Evolutionary conservation across 2,888 invertebrate species (phyloP).

Genomic region (Emmelina monodactyla): DNA sequence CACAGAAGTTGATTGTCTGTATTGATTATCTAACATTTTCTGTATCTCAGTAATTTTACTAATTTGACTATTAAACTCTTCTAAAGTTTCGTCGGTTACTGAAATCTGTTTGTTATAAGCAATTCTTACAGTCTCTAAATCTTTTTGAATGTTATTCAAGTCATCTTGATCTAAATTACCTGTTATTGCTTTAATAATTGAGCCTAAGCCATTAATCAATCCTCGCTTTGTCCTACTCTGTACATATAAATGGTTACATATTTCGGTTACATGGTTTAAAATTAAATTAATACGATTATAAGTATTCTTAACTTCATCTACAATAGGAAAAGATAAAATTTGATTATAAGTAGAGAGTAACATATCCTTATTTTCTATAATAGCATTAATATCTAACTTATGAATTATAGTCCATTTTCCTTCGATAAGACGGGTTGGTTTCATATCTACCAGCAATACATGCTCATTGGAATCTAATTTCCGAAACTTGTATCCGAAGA

Average conservation of each 20-base stretch:
- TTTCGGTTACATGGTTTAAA: constrained; percentile 9
- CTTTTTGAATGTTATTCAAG: background rate
- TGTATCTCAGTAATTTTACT: background rate
- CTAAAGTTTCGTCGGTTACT: background rate
- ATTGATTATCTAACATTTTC: background rate
- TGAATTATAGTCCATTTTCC: constrained; percentile 2
- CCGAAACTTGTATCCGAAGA: constrained; percentile 10
- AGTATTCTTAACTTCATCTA: constrained; percentile 5
- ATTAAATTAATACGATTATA: constrained; percentile 10
- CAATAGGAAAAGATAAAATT: background rate
- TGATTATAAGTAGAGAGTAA: background rate
- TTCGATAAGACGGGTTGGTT: constrained; percentile 5
- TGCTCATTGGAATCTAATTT: constrained; percentile 5
- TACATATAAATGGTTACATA: constrained; percentile 8
- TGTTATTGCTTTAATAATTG: constrained; percentile 4
- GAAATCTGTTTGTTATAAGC: background rate
- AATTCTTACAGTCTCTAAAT: background rate
- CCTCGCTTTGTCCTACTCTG: constrained; percentile 7
- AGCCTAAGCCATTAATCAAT: constrained; percentile 6
- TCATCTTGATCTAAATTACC: constrained; percentile 5
- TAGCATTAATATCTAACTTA: constrained; percentile 4
- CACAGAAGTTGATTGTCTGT: background rate
- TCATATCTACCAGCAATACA: constrained; percentile 7
- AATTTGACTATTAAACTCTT: constrained; percentile 3
- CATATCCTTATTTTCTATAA: background rate